These are phyloP conservation scores for Hypothenemus hampei DNA, from an alignment of 1,140 invertebrate genomes.

Conservation along the genomic window DNA sequence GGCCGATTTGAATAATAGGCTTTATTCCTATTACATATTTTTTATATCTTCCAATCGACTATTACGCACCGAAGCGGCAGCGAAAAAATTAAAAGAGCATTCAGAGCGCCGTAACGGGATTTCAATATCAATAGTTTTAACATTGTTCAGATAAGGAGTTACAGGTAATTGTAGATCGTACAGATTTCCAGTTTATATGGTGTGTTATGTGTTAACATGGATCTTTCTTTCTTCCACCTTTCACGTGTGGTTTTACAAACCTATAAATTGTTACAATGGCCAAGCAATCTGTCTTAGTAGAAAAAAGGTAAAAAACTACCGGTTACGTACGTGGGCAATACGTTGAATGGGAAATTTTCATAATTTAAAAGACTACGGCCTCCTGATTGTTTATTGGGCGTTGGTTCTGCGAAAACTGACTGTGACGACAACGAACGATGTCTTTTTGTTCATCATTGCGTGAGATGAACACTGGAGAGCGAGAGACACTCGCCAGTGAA, in stretches of 20 bases:
- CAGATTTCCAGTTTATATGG: slow-evolving; percentile 3
- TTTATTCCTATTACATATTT: slow-evolving; percentile 20
- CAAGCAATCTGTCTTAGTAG: too few species aligned
- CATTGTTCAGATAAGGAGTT: slow-evolving; percentile 13
- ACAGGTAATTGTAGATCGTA: slow-evolving; percentile 12
- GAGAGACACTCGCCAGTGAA: slow-evolving; percentile 20
- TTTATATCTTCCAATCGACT: slow-evolving; percentile 18
- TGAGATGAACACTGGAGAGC: slow-evolving; percentile 23
- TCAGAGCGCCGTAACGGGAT: slow-evolving; percentile 19
- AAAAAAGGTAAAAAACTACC: too few species aligned
- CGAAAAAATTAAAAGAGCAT: slow-evolving; percentile 11
- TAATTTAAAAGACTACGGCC: too few species aligned
- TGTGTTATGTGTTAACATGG: slow-evolving; percentile 1
- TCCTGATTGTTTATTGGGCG: too few species aligned
- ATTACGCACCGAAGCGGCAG: slow-evolving; percentile 14
- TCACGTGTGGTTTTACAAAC: too few species aligned
- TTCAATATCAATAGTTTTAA: slow-evolving; percentile 22
- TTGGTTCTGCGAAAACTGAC: slow-evolving; percentile 6
- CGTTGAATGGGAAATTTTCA: too few species aligned
- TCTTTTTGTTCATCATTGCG: slow-evolving; percentile 11
- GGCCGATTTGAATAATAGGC: slow-evolving; percentile 16
- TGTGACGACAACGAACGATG: neutral
- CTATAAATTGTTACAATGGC: too few species aligned
- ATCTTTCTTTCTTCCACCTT: too few species aligned
- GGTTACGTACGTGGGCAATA: too few species aligned